Conservation (phyloP, 2,797 vertebrate species). For the Mormyrops attenuatus region DNA sequence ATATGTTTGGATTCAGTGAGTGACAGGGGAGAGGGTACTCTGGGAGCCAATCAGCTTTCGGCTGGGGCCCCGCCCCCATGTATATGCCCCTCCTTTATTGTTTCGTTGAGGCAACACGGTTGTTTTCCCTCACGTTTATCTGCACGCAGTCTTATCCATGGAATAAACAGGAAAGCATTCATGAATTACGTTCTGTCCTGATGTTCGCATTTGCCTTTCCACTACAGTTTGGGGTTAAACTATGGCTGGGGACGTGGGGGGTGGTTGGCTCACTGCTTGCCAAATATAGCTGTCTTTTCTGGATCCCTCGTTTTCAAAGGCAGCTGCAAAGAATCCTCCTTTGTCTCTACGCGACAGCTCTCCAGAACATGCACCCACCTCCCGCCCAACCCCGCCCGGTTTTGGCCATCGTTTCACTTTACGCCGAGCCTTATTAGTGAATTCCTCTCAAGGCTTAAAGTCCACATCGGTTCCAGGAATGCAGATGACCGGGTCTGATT, state of each 20-base stretch:
- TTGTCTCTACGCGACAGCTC: neutral
- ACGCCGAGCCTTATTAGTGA: slow-evolving; percentile 47
- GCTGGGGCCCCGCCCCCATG: neutral
- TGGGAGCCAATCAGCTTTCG: neutral
- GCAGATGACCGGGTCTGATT: slow-evolving; percentile 50
- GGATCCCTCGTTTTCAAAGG: slow-evolving; percentile 27
- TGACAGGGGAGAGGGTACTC: neutral
- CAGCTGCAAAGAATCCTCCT: slow-evolving; percentile 48
- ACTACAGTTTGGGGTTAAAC: neutral
- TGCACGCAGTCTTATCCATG: slow-evolving; percentile 28
- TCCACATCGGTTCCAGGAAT: slow-evolving; percentile 51
- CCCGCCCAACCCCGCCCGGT: neutral
- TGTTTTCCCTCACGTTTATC: neutral
- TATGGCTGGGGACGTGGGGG: neutral
- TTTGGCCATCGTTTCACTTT: slow-evolving; percentile 45
- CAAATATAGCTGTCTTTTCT: neutral
- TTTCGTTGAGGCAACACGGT: neutral
- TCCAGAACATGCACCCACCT: neutral
- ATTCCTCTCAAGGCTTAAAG: slow-evolving; percentile 57
- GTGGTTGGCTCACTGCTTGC: neutral
- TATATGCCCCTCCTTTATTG: neutral
- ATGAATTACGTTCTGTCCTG: slow-evolving; percentile 20
- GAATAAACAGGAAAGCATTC: slow-evolving; percentile 32
- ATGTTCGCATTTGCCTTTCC: neutral
- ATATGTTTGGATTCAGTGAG: neutral